Base-by-base conservation (phyloP, 2,888 invertebrate genomes). In the Scotopteryx bipunctaria region DNA sequence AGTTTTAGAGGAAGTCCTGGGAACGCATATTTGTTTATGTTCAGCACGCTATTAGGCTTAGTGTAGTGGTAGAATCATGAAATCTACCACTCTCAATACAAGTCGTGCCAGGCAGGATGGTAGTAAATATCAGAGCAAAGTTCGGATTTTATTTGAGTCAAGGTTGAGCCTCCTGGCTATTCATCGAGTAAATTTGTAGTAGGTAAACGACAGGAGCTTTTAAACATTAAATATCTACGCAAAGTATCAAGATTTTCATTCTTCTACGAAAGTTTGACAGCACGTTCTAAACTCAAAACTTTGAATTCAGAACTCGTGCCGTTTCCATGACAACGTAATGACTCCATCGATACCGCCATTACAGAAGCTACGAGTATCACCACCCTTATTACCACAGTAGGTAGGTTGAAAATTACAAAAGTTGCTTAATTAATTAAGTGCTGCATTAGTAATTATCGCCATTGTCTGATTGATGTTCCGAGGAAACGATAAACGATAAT, bases 261-360 rank as follows among this genome's bases (percentile, higher is more conserved):
- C 2, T 9, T 1, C 11, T 32, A 13, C 19, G 23, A 25, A 55
- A 58, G 36, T 60, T 61, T 55, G 56, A 56, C 58, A 70, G 64
- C 73, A 73, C 73, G 76, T 76, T 69, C 67, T 58, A 52, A 70
- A 69, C 66, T 69, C 63, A 64, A 57, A 71, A 70, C 63, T 75
- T 66, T 63, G 61, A 73, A 76, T 76, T 75, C 73, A 64, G 64
- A 67, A 67, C 66, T 71, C 72, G 74, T 73, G 66, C 66, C 64
- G 74, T 76, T 67, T 62, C 66, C 66, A 76, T 72, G 73, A 66
- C 71, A 37, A 76, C 73, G 49, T 64, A 50, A 61, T 48, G 56
- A 57, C 59, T 61, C 47, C 52, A 59, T 59, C 45, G 32, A 50
- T 31, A 47, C 29, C 36, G 40, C 35, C 41, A 15, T 27, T 27